Evolutionary conservation across 2,113 vertebrate species (phyloP), one percentile per base, ranked within the genome.

Genomic region (Malurus cyaneus): DNA sequence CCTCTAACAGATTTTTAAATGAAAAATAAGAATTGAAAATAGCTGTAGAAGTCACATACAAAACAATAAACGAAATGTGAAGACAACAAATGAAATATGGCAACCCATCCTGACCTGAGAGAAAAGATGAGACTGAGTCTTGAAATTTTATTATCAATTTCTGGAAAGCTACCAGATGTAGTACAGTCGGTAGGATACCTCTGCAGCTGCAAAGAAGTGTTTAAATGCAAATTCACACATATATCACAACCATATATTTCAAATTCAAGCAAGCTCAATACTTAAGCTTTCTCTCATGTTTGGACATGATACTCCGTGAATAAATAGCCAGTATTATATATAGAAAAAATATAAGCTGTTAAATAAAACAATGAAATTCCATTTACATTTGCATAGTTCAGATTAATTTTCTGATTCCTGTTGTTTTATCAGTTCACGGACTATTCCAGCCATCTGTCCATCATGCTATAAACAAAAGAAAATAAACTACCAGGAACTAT

Each of bases 111-210:
- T 72, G 29, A 79, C 20, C 25, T 10, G 31, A 87, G 31, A 61
- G 44, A 49, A 77, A 89, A 94, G 36, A 77, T 65, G 52, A 95
- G 31, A 59, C 17, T 61, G 42, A 53, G 47, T 21, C 41, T 50
- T 82, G 34, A 66, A 89, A 85, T 86, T 78, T 84, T 91, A 71
- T 88, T 39, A 74, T 60, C 28, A 31, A 61, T 86, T 93, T 92
- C 42, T 91, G 62, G 46, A 88, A 80, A 69, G 10, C 5, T 80
- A 65, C 72, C 46, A 93, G 74, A 52, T 21, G 14, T 42, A 34
- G 9, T 79, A 18, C 57, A 73, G 69, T 84, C 61, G 64, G 46
- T 39, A 79, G 42, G 44, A 47, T 67, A 74, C 19, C 18, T 87
- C 66, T 59, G 71, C 28, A 69, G 41, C 26, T 73, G 36, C 34